phyloP scores from a whole-genome alignment of 2,888 invertebrate species.

The Caenorhabditis angaria region DNA sequence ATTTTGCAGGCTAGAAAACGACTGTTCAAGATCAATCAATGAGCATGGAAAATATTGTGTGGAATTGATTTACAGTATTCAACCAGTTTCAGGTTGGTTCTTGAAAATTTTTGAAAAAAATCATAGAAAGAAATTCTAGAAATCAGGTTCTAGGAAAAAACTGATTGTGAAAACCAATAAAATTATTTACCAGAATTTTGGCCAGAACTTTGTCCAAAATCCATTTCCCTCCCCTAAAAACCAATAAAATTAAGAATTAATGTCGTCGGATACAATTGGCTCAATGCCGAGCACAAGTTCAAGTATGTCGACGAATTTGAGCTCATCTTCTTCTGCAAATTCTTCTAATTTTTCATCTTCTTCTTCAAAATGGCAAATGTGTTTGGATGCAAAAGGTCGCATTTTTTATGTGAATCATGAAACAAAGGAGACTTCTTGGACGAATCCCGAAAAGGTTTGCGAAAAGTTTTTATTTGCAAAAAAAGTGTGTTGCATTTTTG shows the following conservation, averaged over 20 bases:
- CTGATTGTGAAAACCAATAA: too few relatives aligned
- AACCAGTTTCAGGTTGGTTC: constrained; percentile 23
- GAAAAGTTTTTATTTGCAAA: not conserved
- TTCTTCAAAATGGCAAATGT: constrained; percentile 88
- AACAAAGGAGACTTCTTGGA: constrained; percentile 96
- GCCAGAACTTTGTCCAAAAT: not conserved
- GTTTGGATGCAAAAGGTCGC: constrained; percentile 93
- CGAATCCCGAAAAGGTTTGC: constrained; percentile 75
- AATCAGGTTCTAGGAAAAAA: too few relatives aligned
- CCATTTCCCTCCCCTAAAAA: not conserved
- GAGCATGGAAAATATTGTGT: constrained; percentile 9
- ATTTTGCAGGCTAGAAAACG: constrained; percentile 31
- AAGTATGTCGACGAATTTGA: not conserved
- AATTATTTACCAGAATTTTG: not conserved
- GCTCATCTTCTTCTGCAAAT: constrained; percentile 8
- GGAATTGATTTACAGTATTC: constrained; percentile 28
- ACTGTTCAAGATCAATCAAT: constrained; percentile 13
- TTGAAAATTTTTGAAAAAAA: not conserved
- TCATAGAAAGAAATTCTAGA: not conserved
- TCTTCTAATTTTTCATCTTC: too few relatives aligned
- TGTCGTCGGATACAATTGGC: not conserved
- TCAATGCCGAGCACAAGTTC: constrained; percentile 9
- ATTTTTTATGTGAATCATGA: constrained; percentile 97
- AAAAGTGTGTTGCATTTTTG: too few relatives aligned
- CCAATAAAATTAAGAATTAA: not conserved